These are phyloP conservation scores for Sinonovacula constricta DNA, from an alignment of 1,140 invertebrate genomes.

Conservation along the genomic window DNA sequence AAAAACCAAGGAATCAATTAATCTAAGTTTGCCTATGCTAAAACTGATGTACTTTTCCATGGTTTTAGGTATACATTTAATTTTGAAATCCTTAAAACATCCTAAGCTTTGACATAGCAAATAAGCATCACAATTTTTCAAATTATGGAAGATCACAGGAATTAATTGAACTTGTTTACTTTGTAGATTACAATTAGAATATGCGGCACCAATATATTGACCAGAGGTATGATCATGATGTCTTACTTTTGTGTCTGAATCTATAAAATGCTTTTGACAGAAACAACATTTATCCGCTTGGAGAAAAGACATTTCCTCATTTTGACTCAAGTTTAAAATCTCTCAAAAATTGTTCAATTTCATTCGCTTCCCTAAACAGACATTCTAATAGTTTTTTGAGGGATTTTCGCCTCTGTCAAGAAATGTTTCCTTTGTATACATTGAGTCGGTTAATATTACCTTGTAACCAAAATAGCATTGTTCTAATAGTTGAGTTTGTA, in stretches of 20 bases:
- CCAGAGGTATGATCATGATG: slow-evolving; percentile 49
- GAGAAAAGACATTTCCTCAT: slow-evolving; percentile 14
- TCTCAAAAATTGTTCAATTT: slow-evolving; percentile 8
- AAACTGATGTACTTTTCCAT: slow-evolving; percentile 72
- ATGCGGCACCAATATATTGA: slow-evolving; percentile 34
- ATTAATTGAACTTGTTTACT: slow-evolving; percentile 37
- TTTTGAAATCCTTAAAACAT: slow-evolving; percentile 58
- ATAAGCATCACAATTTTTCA: slow-evolving; percentile 75
- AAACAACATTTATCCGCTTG: slow-evolving; percentile 7
- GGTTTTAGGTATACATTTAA: slow-evolving; percentile 73
- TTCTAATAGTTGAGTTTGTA: slow-evolving; percentile 32
- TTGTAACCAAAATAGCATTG: slow-evolving; percentile 41
- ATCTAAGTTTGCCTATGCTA: slow-evolving; percentile 32
- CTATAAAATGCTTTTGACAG: slow-evolving; percentile 45
- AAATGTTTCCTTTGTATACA: slow-evolving; percentile 7
- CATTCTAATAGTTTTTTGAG: background rate
- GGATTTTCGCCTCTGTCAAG: slow-evolving; percentile 4
- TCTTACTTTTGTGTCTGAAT: background rate
- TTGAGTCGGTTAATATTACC: background rate
- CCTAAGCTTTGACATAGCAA: too few relatives aligned
- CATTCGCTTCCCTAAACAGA: slow-evolving; percentile 27
- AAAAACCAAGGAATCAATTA: slow-evolving; percentile 47
- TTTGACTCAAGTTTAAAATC: slow-evolving; percentile 13
- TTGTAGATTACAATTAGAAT: slow-evolving; percentile 31
- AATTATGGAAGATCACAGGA: slow-evolving; percentile 78